These are phyloP conservation scores for Lacanobia wlatinum DNA, from an alignment of 2,888 invertebrate species.

Conservation along the genomic window DNA sequence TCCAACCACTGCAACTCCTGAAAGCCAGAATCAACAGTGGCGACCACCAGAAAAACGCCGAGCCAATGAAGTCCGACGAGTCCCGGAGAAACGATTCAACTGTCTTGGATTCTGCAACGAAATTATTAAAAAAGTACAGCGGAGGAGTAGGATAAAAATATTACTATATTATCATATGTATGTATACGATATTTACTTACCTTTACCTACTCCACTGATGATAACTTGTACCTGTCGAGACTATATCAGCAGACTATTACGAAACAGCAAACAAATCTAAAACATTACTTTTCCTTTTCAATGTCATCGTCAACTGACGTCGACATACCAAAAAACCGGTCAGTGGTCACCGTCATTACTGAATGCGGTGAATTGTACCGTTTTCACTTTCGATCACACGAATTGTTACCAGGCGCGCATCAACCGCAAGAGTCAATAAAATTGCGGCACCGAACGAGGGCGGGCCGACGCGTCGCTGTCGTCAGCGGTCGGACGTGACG, in stretches of 20 bases:
- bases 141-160: too few relatives aligned
- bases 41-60: too few relatives aligned
- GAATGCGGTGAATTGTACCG: constrained; percentile 67
- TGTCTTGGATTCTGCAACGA: too few relatives aligned
- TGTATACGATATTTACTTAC: background rate
- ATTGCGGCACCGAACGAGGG: constrained; percentile 83
- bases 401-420: constrained; percentile 85
- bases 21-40: too few relatives aligned
- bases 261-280: constrained; percentile 19
- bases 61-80: too few relatives aligned
- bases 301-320: constrained; percentile 30
- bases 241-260: constrained; percentile 5
- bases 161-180: too few relatives aligned
- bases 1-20: too few relatives aligned
- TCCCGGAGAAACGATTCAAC: too few relatives aligned
- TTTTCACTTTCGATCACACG: constrained; percentile 86
- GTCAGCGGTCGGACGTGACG: constrained; percentile 86
- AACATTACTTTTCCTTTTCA: constrained; percentile 44
- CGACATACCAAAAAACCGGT: constrained; percentile 42
- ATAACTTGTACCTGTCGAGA: background rate
- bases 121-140: too few relatives aligned
- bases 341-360: constrained; percentile 58
- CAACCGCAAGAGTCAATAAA: constrained; percentile 90
- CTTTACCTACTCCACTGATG: constrained; percentile 9
- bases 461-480: constrained; percentile 62